A percentile compares a stretch with the other conserved stretches of the same genome.
These are phyloP conservation scores for Cotesia typhae DNA, from an alignment of 1,140 invertebrate genomes.

Conservation along the genomic window DNA sequence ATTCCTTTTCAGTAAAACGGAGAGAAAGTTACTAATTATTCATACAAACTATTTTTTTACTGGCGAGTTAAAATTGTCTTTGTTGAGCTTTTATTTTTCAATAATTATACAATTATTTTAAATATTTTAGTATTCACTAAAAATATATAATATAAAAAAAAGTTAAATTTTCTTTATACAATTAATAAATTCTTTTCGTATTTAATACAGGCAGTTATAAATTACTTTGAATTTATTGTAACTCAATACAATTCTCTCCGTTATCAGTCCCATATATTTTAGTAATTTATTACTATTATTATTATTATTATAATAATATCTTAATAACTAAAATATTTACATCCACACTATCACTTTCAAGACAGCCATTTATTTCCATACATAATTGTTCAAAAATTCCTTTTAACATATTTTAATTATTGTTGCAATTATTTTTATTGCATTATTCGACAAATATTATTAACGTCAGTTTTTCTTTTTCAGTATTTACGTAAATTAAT, in stretches of 20 bases:
- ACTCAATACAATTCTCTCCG: background rate
- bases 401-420: background rate
- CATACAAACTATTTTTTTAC: background rate
- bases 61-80: background rate
- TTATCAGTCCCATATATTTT: conserved; percentile 1
- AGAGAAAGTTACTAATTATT: background rate
- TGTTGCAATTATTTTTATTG: background rate
- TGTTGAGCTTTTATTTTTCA: conserved; percentile 5
- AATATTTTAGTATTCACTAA: background rate
- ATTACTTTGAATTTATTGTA: conserved; percentile 5
- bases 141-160: conserved; percentile 11
- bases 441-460: conserved; percentile 2
- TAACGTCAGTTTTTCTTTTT: background rate
- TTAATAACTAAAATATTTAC: conserved; percentile 29
- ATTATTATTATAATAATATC: background rate
- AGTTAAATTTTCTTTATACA: background rate
- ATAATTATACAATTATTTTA: conserved; percentile 5
- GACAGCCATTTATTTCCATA: conserved; percentile 22
- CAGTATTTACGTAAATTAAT: conserved; percentile 2
- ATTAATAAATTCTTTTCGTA: conserved; percentile 1
- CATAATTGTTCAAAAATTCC: background rate
- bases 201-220: conserved; percentile 11
- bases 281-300: conserved; percentile 1
- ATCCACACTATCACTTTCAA: conserved; percentile 34
- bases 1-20: background rate